phyloP scores from a whole-genome alignment of 2,113 vertebrate genomes.

The Condylura cristata region DNA sequence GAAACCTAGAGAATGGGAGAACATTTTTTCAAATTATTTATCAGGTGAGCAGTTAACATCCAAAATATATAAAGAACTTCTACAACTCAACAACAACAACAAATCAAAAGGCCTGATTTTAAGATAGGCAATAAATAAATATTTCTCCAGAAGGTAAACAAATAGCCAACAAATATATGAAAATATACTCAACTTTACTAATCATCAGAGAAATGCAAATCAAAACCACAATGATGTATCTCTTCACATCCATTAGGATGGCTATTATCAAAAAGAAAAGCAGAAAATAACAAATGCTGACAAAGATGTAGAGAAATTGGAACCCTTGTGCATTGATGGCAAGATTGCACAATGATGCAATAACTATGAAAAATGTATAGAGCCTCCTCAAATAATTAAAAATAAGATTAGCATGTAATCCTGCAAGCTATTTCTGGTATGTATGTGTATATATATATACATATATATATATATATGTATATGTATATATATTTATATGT shows the following conservation, averaged over 20 bases:
- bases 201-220: not conserved
- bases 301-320: not conserved
- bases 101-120: not conserved
- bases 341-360: not conserved
- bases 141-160: not conserved
- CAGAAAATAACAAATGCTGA: not conserved
- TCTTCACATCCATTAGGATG: not conserved
- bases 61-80: too few relatives aligned
- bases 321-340: not conserved
- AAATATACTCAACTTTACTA: not conserved
- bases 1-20: not conserved
- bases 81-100: not conserved
- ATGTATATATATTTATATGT: too few relatives aligned
- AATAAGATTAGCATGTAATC: not conserved
- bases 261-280: not conserved
- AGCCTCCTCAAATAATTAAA: not conserved
- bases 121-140: not conserved
- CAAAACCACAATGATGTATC: not conserved
- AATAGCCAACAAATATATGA: not conserved
- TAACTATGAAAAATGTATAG: not conserved
- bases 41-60: not conserved
- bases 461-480: too few relatives aligned
- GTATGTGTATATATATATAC: too few relatives aligned
- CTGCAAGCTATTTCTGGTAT: not conserved
- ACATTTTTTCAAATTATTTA: not conserved